Base-by-base conservation (phyloP, 2,797 vertebrate species). In the Molossus molossus region DNA sequence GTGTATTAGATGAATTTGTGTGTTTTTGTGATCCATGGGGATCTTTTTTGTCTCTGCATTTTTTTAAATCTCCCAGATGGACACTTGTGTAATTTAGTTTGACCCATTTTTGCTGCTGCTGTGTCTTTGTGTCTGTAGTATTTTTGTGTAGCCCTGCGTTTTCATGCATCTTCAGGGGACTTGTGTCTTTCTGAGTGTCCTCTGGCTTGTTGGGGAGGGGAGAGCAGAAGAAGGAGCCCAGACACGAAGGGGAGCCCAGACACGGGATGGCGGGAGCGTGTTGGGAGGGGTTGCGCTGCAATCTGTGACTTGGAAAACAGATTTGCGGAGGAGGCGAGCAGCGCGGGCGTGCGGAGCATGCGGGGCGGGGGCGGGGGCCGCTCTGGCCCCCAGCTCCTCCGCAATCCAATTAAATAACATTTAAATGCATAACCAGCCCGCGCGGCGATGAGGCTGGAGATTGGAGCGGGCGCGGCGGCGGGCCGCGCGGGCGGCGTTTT, bases 371-470 rank as follows among this genome's bases (percentile, higher is more conserved):
- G 94, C 85, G 83, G 85, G 85, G 94, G 82, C 88, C 65, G 87
- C 89, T 96, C 92, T 98, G 98, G 98, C 98, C 97, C 95, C 97
- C 97, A 98, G 98, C 98, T 98, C 97, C 98, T 98, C 97, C 94
- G 93, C 98, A 98, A 97, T 97, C 98, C 98, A 98, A 98, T 98
- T 98, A 98, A 98, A 98, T 98, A 98, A 98, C 98, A 98, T 98
- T 98, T 98, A 98, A 98, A 98, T 98, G 98, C 98, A 98, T 98
- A 98, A 98, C 98, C 97, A 98, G 97, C 98, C 95, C 93, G 97
- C 96, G 72, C 96, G 12, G 97, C 97, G 93, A 97, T 90, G 97
- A 97, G 97, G 97, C 97, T 98, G 97, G 97, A 98, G 98, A 98
- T 98, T 97, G 98, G 95, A 97, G 97, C 97, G 95, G 97, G 94